phyloP scores from a whole-genome alignment of 92 coral and sea anemone species.

The Bergia puertoricense region DNA sequence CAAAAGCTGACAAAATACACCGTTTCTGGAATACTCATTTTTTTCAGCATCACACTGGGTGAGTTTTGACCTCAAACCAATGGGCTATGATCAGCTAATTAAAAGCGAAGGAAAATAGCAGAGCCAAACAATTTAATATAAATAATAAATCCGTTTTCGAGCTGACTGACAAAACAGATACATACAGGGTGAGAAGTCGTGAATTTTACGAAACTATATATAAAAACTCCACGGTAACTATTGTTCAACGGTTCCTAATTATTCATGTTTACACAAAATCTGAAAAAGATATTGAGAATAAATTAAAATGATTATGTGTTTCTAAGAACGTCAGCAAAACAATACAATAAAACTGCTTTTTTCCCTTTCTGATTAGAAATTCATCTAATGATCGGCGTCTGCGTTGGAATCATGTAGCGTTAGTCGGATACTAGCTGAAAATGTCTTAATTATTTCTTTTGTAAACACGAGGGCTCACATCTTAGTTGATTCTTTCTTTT shows the following conservation, averaged over 20 bases:
- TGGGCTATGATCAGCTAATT: slow-evolving; percentile 11
- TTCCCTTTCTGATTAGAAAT: neutral
- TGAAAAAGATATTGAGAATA: neutral
- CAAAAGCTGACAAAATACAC: neutral
- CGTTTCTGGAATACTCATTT: neutral
- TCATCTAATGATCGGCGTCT: neutral
- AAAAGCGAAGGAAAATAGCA: neutral
- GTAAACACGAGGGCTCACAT: neutral
- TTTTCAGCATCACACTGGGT: slow-evolving; percentile 12
- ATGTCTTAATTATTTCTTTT: neutral
- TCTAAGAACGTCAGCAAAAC: neutral
- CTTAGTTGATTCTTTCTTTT: neutral
- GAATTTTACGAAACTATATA: too few relatives aligned
- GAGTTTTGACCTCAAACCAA: slow-evolving; percentile 29
- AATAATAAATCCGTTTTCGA: slow-evolving; percentile 3
- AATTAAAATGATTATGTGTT: neutral
- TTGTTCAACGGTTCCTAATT: neutral
- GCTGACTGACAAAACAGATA: neutral
- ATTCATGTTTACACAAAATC: neutral
- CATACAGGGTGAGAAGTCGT: slow-evolving; percentile 4
- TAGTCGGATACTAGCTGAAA: neutral
- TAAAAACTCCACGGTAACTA: neutral
- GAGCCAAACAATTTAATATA: neutral
- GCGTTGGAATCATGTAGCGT: neutral
- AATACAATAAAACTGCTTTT: too few relatives aligned